Evolutionary conservation across 2,113 vertebrate species (phyloP), one percentile per base, ranked within the genome.

Genomic region (Mormyrus lacerda): DNA sequence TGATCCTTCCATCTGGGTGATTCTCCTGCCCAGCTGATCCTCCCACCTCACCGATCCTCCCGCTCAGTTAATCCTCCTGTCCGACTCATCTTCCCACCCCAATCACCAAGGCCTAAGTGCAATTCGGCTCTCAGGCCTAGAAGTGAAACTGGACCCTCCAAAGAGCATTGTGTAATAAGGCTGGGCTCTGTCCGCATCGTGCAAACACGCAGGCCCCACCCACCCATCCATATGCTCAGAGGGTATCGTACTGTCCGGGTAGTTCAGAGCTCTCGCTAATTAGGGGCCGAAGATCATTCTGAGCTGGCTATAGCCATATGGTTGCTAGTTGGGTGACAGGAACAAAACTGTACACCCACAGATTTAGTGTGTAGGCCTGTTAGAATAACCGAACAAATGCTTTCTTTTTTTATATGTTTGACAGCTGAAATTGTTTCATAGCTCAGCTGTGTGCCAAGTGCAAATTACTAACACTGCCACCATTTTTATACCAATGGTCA

Each of bases 221-320:
- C 39, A 8, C 82, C 19, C 3, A 9, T 47, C 17, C 82, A 84
- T 84, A 84, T 84, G 21, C 82, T 84, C 82, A 84, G 44, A 47
- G 82, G 24, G 82, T 84, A 84, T 47, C 3, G 44, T 27, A n/a
- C 19, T 84, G 82, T 84, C 21, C 47, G 82, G 5, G 19, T 24
- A 84, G 35, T 24, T 84, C 35, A 84, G 19, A 47, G 3, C 17
- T 21, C 39, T 84, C 2, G 44, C 42, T 84, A 84, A 84, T 84
- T 47, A 84, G 82, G 39, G 82, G 39, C 82, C 19, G 44, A 44
- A 84, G 82, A 84, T n/a, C 82, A 84, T 84, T 24, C 39, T 84
- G 44, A 44, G 42, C 82, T 84, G 82, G 45, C 82, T 84, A 47
- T 47, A 47, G 82, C 44, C 82, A 84, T 84, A 84, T 84, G 82